A percentile compares a stretch with the other conserved stretches of the same genome.
Conservation (phyloP, 2,888 invertebrate species). For the Prenolepis imparis region DNA sequence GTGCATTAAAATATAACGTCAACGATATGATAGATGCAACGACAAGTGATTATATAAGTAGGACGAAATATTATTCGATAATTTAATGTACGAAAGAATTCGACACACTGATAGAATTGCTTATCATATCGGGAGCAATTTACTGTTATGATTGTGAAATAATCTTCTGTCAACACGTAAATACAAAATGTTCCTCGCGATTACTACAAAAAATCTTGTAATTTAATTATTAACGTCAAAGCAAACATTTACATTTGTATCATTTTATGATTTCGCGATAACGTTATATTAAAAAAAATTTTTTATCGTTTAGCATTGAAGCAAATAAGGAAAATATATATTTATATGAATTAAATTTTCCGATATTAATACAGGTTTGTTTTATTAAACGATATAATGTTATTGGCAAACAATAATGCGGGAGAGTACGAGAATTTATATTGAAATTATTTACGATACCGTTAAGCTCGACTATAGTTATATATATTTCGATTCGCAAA, state of each 20-base stretch:
- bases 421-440: background rate
- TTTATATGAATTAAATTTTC: background rate
- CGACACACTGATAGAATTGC: background rate
- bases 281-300: background rate
- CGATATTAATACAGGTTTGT: background rate
- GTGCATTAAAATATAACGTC: constrained; percentile 27
- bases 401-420: background rate
- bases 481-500: background rate
- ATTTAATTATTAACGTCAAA: constrained; percentile 13
- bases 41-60: background rate
- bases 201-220: background rate
- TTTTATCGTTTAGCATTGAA: background rate
- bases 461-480: background rate
- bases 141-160: background rate
- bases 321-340: background rate
- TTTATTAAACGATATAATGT: background rate
- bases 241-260: background rate
- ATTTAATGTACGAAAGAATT: background rate
- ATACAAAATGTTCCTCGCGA: background rate
- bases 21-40: background rate
- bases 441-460: background rate
- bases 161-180: background rate
- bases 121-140: background rate
- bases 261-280: background rate
- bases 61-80: background rate